Evolutionary conservation across 2,888 invertebrate genomes (phyloP), one percentile per base, ranked within the genome.

Genomic region (Morpho deidamia): DNA sequence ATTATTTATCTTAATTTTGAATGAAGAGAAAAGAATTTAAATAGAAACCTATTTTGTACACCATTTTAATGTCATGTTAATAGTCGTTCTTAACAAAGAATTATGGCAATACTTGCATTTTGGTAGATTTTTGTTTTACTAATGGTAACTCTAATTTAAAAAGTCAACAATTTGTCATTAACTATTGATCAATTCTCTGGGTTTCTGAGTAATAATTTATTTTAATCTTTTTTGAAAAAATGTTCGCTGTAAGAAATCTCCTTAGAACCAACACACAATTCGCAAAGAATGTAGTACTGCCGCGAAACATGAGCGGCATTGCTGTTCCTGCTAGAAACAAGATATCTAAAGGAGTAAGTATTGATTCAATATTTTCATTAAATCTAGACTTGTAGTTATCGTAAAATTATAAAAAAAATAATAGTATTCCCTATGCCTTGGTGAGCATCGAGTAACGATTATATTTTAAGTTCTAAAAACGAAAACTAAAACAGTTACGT

Each of bases 281-380:
- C 51, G 58, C 78, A 44, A 84, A 76, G 57, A 83, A 77, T 78
- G 81, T 74, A 1, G 70, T 74, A 7, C 83, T 80, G 53, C 74
- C 76, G 43, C 78, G 86, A 39, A 80, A 78, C 60, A 86, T 87
- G 85, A 83, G 77, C 53, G 83, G 68, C 0, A 65, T 81, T 47
- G 60, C 73, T 11, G 67, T 74, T 7, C 84, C 86, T 0, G 69
- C 84, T 0, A 77, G 81, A 47, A 74, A 72, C 38, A 84, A 80
- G 66, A 66, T 85, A 44, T 71, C 83, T 3, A 76, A 56, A 50
- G 84, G 64, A n/a, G 86, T 86, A 70, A 71, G 86, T 64, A 58
- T 52, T 40, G 33, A 42, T 58, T 3, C 35, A 14, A 11, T 44
- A 49, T 11, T 39, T 37, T 2, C n/a, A 23, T 23, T 23, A 23